A percentile compares a stretch with the other conserved stretches of the same genome.
Conservation (phyloP, 2,797 vertebrate species). For the Megalops cyprinoides region DNA sequence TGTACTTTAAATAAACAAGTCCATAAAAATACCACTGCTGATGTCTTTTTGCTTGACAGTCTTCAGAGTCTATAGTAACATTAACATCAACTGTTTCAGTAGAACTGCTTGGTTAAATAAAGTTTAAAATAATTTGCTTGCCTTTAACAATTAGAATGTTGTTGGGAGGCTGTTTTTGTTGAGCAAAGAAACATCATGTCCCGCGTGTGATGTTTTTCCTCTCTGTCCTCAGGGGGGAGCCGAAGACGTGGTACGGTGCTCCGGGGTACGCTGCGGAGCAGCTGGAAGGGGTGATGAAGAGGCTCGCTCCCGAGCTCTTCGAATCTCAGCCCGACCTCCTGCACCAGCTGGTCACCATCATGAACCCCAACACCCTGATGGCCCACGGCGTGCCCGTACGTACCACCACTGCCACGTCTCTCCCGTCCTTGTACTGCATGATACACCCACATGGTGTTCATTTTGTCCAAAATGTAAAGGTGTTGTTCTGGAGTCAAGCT, state of each 20-base stretch:
- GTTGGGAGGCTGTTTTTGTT: background rate
- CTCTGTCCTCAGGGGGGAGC: conserved; percentile 85
- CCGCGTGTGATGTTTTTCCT: background rate
- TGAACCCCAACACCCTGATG: conserved; percentile 98
- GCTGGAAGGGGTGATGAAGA: conserved; percentile 96
- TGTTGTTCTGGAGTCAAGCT: background rate
- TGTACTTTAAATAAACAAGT: too few relatives aligned
- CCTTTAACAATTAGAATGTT: too few relatives aligned
- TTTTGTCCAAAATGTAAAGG: background rate
- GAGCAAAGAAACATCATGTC: too few relatives aligned
- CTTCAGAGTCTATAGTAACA: too few relatives aligned
- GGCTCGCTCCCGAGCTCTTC: conserved; percentile 93
- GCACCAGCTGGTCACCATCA: conserved; percentile 94
- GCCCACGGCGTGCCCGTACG: conserved; percentile 88
- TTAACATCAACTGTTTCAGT: too few relatives aligned
- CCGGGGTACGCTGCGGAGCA: conserved; percentile 94
- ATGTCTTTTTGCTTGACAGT: too few relatives aligned
- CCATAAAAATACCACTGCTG: too few relatives aligned
- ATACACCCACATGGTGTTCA: background rate
- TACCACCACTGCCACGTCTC: conserved; percentile 34
- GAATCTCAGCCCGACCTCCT: conserved; percentile 92
- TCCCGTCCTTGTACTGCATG: background rate
- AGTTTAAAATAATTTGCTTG: background rate
- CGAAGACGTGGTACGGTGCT: conserved; percentile 98
- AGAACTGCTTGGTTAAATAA: background rate